phyloP scores from a whole-genome alignment of 2,888 invertebrate genomes.

The Andrena chrysosceles region DNA sequence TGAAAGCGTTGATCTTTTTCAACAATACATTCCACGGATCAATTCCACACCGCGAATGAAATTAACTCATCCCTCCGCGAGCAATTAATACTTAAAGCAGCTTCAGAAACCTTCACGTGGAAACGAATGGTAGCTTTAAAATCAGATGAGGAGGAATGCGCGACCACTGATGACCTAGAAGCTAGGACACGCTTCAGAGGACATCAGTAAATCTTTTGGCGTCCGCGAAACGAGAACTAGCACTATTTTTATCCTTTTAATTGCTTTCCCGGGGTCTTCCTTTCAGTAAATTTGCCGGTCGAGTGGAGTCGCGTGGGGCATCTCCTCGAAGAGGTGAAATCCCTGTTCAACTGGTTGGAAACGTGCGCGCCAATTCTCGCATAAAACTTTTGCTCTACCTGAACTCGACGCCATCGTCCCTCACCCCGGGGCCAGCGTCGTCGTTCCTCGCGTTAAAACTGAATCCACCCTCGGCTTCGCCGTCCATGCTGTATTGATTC shows the following conservation, averaged over 20 bases:
- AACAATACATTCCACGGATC: neutral
- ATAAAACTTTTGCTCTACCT: conserved; percentile 68
- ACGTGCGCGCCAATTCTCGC: conserved; percentile 13
- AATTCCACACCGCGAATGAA: neutral
- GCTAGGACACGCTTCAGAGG: neutral
- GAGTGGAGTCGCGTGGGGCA: conserved; percentile 4
- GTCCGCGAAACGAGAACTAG: neutral
- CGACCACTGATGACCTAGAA: conserved; percentile 11
- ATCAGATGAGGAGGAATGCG: neutral
- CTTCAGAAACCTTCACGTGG: neutral
- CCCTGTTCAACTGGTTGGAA: neutral
- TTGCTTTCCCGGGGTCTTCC: neutral
- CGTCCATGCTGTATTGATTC: conserved; percentile 78
- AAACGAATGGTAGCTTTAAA: neutral
- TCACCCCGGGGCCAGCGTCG: conserved; percentile 73
- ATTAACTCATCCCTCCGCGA: no score
- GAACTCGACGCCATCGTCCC: conserved; percentile 77
- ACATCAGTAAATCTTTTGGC: conserved; percentile 2
- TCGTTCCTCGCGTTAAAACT: conserved; percentile 64
- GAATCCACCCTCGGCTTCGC: conserved; percentile 68
- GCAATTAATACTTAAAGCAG: neutral
- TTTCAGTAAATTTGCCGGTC: neutral
- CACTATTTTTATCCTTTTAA: conserved; percentile 4
- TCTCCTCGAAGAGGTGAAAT: conserved; percentile 1
- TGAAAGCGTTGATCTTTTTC: neutral